A percentile compares a stretch with the other conserved stretches of the same genome.
Conservation (phyloP, 2,888 invertebrate species). For the Dynastes grantii region DNA sequence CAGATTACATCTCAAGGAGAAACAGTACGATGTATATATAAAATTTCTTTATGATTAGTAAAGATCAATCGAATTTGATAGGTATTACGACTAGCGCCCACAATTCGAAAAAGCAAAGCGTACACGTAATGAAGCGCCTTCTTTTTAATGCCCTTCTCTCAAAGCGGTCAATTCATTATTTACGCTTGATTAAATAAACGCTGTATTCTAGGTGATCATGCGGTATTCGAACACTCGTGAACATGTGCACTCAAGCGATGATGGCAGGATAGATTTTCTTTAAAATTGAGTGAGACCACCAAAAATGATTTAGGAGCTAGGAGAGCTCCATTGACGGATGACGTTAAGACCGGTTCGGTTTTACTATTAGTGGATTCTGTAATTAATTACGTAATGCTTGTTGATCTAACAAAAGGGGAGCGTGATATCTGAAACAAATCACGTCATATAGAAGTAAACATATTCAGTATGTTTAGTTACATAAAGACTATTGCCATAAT, state of each 20-base stretch:
- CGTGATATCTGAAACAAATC: no score
- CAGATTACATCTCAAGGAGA: no score
- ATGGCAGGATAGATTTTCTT: conserved; percentile 10
- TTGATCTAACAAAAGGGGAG: no score
- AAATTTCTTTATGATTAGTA: no score
- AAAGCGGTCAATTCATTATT: conserved; percentile 35
- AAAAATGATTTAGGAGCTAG: background rate
- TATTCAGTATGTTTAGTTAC: no score
- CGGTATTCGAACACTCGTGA: background rate
- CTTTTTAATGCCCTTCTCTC: conserved; percentile 30
- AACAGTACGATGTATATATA: no score
- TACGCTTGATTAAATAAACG: conserved; percentile 32
- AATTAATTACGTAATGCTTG: no score
- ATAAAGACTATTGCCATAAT: no score
- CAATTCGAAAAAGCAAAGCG: background rate
- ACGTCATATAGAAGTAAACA: no score
- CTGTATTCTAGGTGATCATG: conserved; percentile 21
- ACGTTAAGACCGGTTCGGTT: background rate
- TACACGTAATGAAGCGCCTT: background rate
- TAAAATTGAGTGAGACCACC: conserved; percentile 19
- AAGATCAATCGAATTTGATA: no score
- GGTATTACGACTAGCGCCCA: no score
- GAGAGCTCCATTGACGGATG: background rate
- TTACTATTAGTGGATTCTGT: background rate
- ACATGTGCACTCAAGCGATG: background rate